A percentile compares a stretch with the other conserved stretches of the same genome.
These are phyloP conservation scores for Ciona savignyi DNA, from an alignment of 23 tunicate species.

Conservation along the genomic window DNA sequence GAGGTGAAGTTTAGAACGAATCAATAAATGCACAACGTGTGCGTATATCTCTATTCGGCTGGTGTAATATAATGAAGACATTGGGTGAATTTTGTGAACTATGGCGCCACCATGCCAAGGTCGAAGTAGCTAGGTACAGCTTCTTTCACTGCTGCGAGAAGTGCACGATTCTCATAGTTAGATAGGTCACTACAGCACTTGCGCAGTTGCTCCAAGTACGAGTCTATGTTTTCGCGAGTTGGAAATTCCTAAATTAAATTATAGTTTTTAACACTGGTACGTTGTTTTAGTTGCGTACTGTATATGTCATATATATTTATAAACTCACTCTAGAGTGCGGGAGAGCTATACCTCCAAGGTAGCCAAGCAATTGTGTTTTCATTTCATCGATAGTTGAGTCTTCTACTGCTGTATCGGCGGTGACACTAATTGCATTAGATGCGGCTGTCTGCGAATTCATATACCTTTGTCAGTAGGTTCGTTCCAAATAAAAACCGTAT, in stretches of 20 bases:
- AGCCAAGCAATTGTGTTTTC: constrained; percentile 17
- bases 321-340: constrained; percentile 73
- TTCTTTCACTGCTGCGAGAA: constrained; percentile 42
- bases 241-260: constrained; percentile 96
- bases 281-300: not conserved
- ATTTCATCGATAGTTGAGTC: not conserved
- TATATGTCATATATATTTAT: not conserved
- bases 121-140: constrained; percentile 23
- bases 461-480: not conserved
- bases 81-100: too few species aligned
- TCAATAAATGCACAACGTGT: too few species aligned
- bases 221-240: constrained; percentile 41
- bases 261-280: not conserved
- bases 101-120: not conserved
- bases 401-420: not conserved
- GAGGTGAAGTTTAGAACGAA: too few species aligned
- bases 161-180: constrained; percentile 41
- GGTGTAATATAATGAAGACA: too few species aligned
- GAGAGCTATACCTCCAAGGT: constrained; percentile 71
- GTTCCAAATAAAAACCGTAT: too few species aligned
- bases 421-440: not conserved
- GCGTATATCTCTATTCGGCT: too few species aligned
- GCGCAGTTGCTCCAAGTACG: constrained; percentile 45
- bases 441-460: not conserved
- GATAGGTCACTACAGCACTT: constrained; percentile 20